Evolutionary conservation across 1,140 invertebrate species (phyloP), one percentile per base, ranked within the genome.

Genomic region (Monochamus saltuarius): DNA sequence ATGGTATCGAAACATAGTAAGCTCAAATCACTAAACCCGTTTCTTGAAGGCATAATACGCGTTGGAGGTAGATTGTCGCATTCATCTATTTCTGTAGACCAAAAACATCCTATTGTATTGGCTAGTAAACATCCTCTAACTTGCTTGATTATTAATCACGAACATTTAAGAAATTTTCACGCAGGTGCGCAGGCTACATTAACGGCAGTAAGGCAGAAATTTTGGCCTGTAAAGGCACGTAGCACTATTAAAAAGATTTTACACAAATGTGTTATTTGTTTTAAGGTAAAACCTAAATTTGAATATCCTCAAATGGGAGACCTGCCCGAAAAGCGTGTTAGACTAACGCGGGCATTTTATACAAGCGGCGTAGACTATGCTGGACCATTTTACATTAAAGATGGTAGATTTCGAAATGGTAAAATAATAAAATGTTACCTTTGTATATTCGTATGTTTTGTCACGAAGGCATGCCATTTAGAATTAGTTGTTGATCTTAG

Each of bases 381-480:
- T n/a, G n/a, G n/a, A n/a, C n/a, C 11, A 65, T 71, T 10, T 45
- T 73, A 39, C 53, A 73, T 37, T 73, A 73, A 34, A 35, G 64
- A 16, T 65, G 72, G 2, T 39, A 39, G 10, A 49, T 70, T 43
- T 60, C 77, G 8, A 72, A 70, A 38, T 73, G 66, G n/a, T 78
- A 78, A 50, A 73, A 73, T 54, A 72, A 73, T 11, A 76, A 71
- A 3, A 76, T 77, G 58, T 79, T 80, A 29, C 6, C 22, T 62
- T 43, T 66, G 6, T 71, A 72, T n/a, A 58, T 64, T 11, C 36
- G 55, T 16, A 56, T 42, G 13, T 51, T 57, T 63, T 43, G 70
- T 52, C 42, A 73, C 67, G 4, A 59, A 77, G 49, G 78, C 77
- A 0, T 63, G 80, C 1, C 78, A 82, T 56, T 14, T 80, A 6